These are phyloP conservation scores for Lithophane leautieri DNA, from an alignment of 2,888 invertebrate species.

Conservation along the genomic window DNA sequence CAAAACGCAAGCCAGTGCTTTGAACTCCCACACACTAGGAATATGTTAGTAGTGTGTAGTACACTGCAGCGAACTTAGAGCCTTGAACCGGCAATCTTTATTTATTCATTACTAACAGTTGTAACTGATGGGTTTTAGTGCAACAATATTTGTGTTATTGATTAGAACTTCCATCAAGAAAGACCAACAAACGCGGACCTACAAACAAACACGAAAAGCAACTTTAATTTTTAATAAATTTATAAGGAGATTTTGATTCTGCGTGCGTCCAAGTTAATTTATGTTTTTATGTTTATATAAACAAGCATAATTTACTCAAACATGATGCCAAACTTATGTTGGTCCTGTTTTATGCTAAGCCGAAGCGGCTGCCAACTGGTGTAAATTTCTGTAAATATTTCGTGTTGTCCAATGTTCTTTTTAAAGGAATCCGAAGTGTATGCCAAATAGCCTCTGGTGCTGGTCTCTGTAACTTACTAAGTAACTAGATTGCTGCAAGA, in stretches of 20 bases:
- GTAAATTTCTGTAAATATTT: conserved; percentile 11
- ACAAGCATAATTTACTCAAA: background rate
- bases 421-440: conserved; percentile 8
- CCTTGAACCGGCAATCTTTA: conserved; percentile 37
- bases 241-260: too few species aligned
- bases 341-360: conserved; percentile 5
- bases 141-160: background rate
- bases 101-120: conserved; percentile 8
- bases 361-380: conserved; percentile 12
- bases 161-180: background rate
- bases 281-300: background rate
- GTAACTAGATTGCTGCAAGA: background rate
- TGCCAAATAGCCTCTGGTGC: conserved; percentile 27
- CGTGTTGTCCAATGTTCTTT: conserved; percentile 12
- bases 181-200: background rate
- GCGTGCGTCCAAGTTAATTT: background rate
- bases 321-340: conserved; percentile 4
- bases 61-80: conserved; percentile 33
- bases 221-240: too few species aligned
- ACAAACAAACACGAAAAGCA: too few species aligned
- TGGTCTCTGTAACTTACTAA: conserved; percentile 3
- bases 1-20: conserved; percentile 31
- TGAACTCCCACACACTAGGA: conserved; percentile 36
- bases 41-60: conserved; percentile 32
- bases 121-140: background rate